Evolutionary conservation across 2,888 invertebrate species (phyloP), one percentile per base, ranked within the genome.

Genomic region (Drosophila pseudotakahashii): DNA sequence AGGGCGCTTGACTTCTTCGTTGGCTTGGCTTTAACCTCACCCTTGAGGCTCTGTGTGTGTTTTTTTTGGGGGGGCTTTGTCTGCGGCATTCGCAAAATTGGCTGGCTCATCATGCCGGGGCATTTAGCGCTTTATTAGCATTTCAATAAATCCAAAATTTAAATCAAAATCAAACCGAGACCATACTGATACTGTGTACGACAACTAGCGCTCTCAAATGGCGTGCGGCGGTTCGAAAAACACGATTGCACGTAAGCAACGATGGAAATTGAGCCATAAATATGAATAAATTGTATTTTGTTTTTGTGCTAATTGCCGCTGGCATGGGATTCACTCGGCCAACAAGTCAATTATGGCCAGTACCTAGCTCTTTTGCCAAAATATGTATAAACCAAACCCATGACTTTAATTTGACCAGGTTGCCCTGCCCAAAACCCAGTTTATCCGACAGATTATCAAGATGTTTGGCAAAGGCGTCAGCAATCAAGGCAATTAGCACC

Each of bases 341-440:
- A 83, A 79, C 77, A 81, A 79, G 73, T 86, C 86, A 83, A 86
- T 83, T 86, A 81, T 69, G 64, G 23, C 60, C 58, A 48, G 70
- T 44, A 48, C 41, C 16, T 36, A 26, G 7, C 23, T 52, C 42
- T 51, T 52, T 62, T 39, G 36, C 44, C 50, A 50, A 48, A 48
- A 48, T 48, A 32, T 34, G 32, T 10, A 3, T 10, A 0, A 10
- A 0, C 10, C 32, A 41, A 72, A 80, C 70, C 64, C 81, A 82
- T 85, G 82, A 77, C 75, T 82, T 82, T 62, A 80, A 85, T 85
- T 82, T 81, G 54, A 41, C 58, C 58, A 41, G 58, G 37, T 52
- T 52, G 57, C 53, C 67, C 59, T 59, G 51, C 67, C 67, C 58
- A 70, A 58, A 76, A 50, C 14, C n/a, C 23, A 44, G 67, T 36